Percentiles rank a stretch among this genome's conserved stretches.
Evolutionary conservation across 2,113 vertebrate genomes (phyloP).

Genomic region (Sorex araneus): DNA sequence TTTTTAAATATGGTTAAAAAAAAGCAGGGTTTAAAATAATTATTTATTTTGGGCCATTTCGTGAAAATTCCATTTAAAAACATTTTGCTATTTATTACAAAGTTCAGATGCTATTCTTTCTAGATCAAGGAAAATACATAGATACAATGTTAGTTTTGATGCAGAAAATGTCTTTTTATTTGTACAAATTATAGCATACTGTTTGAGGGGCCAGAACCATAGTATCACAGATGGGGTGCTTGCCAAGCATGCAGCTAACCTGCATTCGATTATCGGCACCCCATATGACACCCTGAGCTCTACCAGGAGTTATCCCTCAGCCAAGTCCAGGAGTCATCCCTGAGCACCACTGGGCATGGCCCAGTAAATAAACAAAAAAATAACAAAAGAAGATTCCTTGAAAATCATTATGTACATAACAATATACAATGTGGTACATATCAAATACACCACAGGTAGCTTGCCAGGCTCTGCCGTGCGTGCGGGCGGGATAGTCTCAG

Average conservation of each 20-base stretch:
- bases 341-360: too few relatives aligned
- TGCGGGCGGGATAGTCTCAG: background rate
- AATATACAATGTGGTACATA: too few relatives aligned
- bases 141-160: conserved; percentile 72
- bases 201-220: background rate
- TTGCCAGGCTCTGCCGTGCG: too few relatives aligned
- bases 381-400: conserved; percentile 7
- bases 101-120: conserved; percentile 73
- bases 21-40: background rate
- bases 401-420: background rate
- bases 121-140: conserved; percentile 73
- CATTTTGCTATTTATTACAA: conserved; percentile 69
- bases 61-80: conserved; percentile 20
- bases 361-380: too few relatives aligned
- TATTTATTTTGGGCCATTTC: background rate
- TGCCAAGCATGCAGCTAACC: too few relatives aligned
- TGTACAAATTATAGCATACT: conserved; percentile 14
- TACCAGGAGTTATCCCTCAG: too few relatives aligned
- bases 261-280: too few relatives aligned
- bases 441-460: too few relatives aligned
- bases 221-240: too few relatives aligned
- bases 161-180: conserved; percentile 75
- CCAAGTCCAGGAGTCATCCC: too few relatives aligned
- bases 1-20: background rate
- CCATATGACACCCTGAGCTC: too few relatives aligned